Evolutionary conservation across 2,113 vertebrate genomes (phyloP), one percentile per base, ranked within the genome.

Genomic region (Gila orcuttii): DNA sequence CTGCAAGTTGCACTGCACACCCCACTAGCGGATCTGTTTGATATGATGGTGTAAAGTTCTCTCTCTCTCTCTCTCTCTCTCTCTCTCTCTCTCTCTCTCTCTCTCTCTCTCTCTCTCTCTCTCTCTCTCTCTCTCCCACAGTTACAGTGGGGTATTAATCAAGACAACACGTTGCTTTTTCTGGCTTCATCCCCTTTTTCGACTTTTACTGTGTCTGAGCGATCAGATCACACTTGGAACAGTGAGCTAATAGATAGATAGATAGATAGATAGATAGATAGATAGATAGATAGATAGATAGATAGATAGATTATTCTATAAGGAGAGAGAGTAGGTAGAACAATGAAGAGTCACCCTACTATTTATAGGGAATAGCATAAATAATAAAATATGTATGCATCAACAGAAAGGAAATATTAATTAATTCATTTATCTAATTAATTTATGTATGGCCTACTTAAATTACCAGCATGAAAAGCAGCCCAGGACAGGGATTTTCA

Each of bases 111-210:
- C n/a, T 80, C 45, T 74, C 64, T 82, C 69, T 73, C 64, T 4
- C 64, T 68, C 64, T 68, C 64, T n/a, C 42, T 31, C 52, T 45
- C 13, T 68, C 79, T 39, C 7, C 2, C 59, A 45, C 77, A 23
- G 50, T 78, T 82, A 89, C 71, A 82, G 86, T 85, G 25, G 64
- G 84, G 90, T 74, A 93, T 93, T 50, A 88, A 90, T 92, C 83
- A 85, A 87, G 87, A 88, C 89, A 87, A 3, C 84, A 80, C 47
- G 75, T 23, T 45, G 59, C 45, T 55, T 69, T 66, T 88, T 62
- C 79, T 88, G 47, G 0, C 68, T 84, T 55, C 4, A 86, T 79
- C 69, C 52, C 83, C 84, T 36, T 78, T 69, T 55, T 50, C 12
- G 21, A 23, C 47, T 33, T 13, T 1, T 15, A 62, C 15, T 60